These are phyloP conservation scores for Drosophila repleta DNA, from an alignment of 1,140 invertebrate genomes.

Conservation along the genomic window DNA sequence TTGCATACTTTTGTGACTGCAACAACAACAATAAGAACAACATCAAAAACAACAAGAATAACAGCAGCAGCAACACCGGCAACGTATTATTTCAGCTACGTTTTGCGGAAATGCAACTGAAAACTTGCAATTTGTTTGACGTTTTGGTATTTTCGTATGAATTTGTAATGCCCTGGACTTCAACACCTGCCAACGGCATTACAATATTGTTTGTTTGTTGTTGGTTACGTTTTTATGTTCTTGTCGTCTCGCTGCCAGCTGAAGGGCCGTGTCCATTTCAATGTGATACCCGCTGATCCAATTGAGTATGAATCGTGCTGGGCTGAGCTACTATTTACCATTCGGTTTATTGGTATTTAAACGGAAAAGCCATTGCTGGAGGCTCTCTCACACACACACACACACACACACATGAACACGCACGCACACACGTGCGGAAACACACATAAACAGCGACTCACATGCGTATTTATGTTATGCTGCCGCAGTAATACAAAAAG, in stretches of 20 bases:
- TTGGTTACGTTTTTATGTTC: conserved; percentile 23
- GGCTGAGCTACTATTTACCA: conserved; percentile 39
- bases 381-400: conserved; percentile 24
- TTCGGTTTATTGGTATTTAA: conserved; percentile 74
- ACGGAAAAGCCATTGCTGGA: conserved; percentile 41
- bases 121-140: conserved; percentile 82
- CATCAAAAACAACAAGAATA: conserved; percentile 30
- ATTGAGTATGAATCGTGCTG: not conserved
- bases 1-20: conserved; percentile 42
- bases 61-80: conserved; percentile 14
- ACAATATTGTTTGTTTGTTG: conserved; percentile 43
- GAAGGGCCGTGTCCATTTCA: conserved; percentile 19
- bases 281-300: not conserved
- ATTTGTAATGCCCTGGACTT: conserved; percentile 76
- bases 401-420: conserved; percentile 15
- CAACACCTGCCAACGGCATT: conserved; percentile 68
- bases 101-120: conserved; percentile 82
- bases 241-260: conserved; percentile 36
- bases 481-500: conserved; percentile 77
- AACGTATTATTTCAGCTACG: conserved; percentile 80
- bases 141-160: conserved; percentile 77
- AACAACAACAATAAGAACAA: conserved; percentile 1
- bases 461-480: conserved; percentile 78
- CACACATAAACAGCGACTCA: conserved; percentile 34
- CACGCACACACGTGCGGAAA: conserved; percentile 11